Evolutionary conservation across 2,888 invertebrate species (phyloP), one percentile per base, ranked within the genome.

Genomic region (Cerastis leucographa): DNA sequence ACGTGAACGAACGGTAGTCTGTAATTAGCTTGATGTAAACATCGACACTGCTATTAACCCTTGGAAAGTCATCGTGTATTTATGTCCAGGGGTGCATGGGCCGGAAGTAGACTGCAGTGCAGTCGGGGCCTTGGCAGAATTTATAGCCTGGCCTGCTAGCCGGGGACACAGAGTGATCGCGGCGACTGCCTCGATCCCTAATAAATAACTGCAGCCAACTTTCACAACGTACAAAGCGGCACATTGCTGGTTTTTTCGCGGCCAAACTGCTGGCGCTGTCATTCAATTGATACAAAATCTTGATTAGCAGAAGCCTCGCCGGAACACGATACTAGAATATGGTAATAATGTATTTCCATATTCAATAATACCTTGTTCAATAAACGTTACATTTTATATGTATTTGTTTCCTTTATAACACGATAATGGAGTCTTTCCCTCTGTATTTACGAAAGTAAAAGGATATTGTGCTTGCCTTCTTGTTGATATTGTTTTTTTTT

Each of bases 171-270:
- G 93, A 93, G 89, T 92, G 94, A 94, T 94, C 93, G 93, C 90
- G 93, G 92, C 92, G 91, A 93, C 92, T 91, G 89, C 87, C 89
- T 90, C 91, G 90, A 93, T 94, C 92, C 91, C 94, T 93, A 93
- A 95, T 95, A 94, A 95, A 95, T 95, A 94, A 94, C 94, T 89
- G 88, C 87, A 90, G 92, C 89, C 90, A 89, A 90, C 88, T 90
- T 89, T 91, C 85, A 81, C 87, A 89, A 82, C 83, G 87, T 87
- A 88, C 85, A 85, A 86, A 91, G 86, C 83, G 90, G 86, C 82
- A 85, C 80, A 88, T 85, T 81, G 83, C 78, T 84, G 88, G 87
- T 90, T 91, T 92, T 92, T 92, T 77, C 68, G 76, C 73, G 81
- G 71, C 79, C 71, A 74, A 84, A 84, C 83, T 84, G 83, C 71